Conservation (phyloP, 1,140 invertebrate genomes). For the Uloborus diversus region DNA sequence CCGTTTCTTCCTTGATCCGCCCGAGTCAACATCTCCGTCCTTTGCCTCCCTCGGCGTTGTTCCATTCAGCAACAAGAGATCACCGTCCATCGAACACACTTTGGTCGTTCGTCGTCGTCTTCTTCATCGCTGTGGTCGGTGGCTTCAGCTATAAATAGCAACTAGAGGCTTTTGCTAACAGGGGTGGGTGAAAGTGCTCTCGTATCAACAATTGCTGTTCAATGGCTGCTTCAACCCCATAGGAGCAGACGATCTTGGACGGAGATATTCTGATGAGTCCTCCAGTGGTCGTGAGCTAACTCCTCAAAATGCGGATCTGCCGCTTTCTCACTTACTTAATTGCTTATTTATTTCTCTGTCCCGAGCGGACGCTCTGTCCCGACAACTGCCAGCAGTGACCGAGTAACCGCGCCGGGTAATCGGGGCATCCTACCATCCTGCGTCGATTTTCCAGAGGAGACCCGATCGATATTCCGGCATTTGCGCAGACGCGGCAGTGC, state of each 20-base stretch:
- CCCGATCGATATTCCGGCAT: constrained; percentile 29
- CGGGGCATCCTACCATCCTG: constrained; percentile 10
- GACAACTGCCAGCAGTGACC: constrained; percentile 28
- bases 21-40: constrained; percentile 6
- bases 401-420: constrained; percentile 27
- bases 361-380: constrained; percentile 7
- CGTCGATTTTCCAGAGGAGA: constrained; percentile 3
- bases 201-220: constrained; percentile 27
- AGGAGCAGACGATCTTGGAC: not conserved
- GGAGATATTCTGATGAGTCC: not conserved
- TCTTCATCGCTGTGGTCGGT: not conserved
- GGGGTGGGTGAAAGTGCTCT: constrained; percentile 36
- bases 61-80: not conserved
- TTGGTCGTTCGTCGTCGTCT: not conserved
- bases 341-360: too few species aligned
- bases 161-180: constrained; percentile 28
- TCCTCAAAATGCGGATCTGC: too few species aligned
- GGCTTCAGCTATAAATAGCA: constrained; percentile 22
- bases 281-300: not conserved
- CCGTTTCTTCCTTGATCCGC: constrained; percentile 13
- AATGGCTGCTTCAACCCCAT: constrained; percentile 28
- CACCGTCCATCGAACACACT: not conserved
- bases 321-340: too few species aligned
- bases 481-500: constrained; percentile 19
- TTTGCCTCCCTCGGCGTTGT: not conserved